Percentiles rank a stretch among this genome's conserved stretches.
phyloP scores from a whole-genome alignment of 2,888 invertebrate genomes.

The Tiliacea aurago region DNA sequence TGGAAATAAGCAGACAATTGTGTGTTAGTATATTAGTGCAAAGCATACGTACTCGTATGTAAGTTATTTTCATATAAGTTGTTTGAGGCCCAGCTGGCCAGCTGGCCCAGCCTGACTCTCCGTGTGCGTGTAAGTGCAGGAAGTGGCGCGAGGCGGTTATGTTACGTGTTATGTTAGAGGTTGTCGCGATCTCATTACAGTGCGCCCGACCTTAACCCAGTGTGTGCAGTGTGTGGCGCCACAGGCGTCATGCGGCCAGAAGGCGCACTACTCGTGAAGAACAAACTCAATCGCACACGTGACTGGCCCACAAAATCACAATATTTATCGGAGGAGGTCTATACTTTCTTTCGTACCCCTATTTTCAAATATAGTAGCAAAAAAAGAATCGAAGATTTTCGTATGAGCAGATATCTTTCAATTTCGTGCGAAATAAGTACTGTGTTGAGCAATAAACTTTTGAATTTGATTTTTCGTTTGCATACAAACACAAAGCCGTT shows the following conservation, averaged over 20 bases:
- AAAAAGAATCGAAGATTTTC: background rate
- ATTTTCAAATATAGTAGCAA: background rate
- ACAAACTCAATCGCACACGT: background rate
- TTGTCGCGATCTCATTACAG: slow-evolving; percentile 9
- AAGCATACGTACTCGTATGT: background rate
- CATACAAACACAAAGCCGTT: background rate
- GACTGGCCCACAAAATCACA: too few species aligned
- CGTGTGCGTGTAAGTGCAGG: background rate
- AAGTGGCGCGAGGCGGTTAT: background rate
- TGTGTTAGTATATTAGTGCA: background rate
- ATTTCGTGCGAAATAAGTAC: background rate
- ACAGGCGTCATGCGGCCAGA: background rate
- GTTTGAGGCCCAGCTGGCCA: background rate
- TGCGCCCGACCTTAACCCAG: slow-evolving; percentile 49
- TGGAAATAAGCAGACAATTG: background rate
- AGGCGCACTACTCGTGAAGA: background rate
- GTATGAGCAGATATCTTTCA: background rate
- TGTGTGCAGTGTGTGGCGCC: slow-evolving; percentile 13
- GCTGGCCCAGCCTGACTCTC: background rate
- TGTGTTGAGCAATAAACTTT: too few species aligned
- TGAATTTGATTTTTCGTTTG: too few species aligned
- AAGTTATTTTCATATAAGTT: background rate
- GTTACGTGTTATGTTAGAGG: slow-evolving; percentile 7
- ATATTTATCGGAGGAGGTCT: background rate
- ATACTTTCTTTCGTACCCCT: too few species aligned